Conservation (phyloP, 2,113 vertebrate genomes). For the Brienomyrus brachyistius region DNA sequence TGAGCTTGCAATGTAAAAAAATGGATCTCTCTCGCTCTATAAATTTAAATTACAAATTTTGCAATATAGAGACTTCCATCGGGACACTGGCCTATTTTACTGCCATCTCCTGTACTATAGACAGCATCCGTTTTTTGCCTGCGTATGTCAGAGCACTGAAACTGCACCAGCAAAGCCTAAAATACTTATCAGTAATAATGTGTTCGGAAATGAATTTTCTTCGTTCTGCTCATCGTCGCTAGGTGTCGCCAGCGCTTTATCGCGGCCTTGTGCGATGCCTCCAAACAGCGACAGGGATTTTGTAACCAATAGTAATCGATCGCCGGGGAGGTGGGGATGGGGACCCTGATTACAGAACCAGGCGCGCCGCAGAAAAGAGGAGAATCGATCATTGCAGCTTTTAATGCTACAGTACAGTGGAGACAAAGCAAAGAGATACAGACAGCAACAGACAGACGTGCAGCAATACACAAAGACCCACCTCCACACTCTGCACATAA, state of each 20-base stretch:
- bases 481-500: conserved; percentile 10
- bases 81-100: background rate
- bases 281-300: conserved; percentile 67
- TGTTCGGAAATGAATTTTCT: background rate
- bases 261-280: conserved; percentile 47
- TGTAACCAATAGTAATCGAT: conserved; percentile 71
- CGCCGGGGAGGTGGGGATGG: conserved; percentile 55
- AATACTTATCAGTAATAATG: background rate
- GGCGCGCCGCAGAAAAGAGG: conserved; percentile 61
- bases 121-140: background rate
- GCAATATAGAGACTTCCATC: background rate
- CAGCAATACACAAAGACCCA: conserved; percentile 39
- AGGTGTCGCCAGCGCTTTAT: conserved; percentile 58
- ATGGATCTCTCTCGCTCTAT: background rate
- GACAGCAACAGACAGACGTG: conserved; percentile 29
- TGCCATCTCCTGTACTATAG: background rate
- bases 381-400: conserved; percentile 72
- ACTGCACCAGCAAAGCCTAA: background rate
- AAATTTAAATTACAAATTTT: background rate
- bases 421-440: conserved; percentile 34
- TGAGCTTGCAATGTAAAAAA: background rate
- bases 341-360: conserved; percentile 73
- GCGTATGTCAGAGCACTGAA: background rate
- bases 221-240: conserved; percentile 42
- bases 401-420: conserved; percentile 65